phyloP scores from a whole-genome alignment of 35 echinoderm and acorn worm genomes.

The Heliocidaris tuberculata region DNA sequence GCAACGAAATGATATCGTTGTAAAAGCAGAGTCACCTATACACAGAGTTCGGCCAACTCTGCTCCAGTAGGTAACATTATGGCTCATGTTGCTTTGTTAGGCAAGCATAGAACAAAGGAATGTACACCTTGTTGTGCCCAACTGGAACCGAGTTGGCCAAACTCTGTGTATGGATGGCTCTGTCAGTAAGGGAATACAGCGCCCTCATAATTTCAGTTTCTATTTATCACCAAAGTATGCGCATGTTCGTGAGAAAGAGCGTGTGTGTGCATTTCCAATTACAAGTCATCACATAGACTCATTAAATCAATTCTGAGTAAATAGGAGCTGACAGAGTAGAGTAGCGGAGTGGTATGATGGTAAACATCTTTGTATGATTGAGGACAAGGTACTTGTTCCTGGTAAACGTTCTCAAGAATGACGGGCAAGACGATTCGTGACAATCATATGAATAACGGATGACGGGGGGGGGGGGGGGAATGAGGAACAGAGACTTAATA shows the following conservation, averaged over 20 bases:
- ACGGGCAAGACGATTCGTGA: neutral
- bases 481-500: too few relatives aligned
- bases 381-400: neutral
- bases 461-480: too few relatives aligned
- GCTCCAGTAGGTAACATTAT: too few relatives aligned
- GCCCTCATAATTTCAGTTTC: neutral
- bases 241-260: neutral
- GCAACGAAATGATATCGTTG: neutral
- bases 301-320: constrained; percentile 4
- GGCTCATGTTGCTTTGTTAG: too few relatives aligned
- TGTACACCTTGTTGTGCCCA: too few relatives aligned
- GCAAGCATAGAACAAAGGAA: too few relatives aligned
- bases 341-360: neutral
- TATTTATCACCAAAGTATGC: neutral
- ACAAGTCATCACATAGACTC: constrained; percentile 1
- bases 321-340: neutral
- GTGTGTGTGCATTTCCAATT: neutral
- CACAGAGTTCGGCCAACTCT: too few relatives aligned
- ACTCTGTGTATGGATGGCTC: too few relatives aligned
- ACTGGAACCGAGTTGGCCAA: too few relatives aligned
- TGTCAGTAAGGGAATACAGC: neutral
- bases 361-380: neutral
- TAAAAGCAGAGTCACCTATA: too few relatives aligned
- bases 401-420: neutral
- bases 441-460: neutral